Conservation (phyloP, 2,888 invertebrate species). For the Hermaeophaga mercurialis region DNA sequence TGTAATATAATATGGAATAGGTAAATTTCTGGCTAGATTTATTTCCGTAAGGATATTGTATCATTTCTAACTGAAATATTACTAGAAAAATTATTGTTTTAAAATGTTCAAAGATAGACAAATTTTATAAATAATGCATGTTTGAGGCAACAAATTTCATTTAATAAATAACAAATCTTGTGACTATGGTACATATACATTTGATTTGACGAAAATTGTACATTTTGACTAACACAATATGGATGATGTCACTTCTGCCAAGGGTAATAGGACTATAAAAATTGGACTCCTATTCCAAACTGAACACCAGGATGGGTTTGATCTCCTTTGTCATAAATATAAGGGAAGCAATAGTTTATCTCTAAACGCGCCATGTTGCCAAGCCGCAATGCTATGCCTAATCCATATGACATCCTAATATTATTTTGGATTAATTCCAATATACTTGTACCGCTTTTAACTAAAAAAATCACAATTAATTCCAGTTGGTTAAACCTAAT, state of each 20-base stretch:
- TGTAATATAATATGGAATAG: no score
- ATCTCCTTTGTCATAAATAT: slow-evolving; percentile 68
- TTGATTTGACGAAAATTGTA: slow-evolving; percentile 18
- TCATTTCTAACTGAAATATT: no score
- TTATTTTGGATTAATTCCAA: slow-evolving; percentile 48
- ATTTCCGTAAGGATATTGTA: no score
- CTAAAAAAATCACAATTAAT: not conserved
- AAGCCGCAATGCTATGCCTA: slow-evolving; percentile 83
- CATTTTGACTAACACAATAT: slow-evolving; percentile 1
- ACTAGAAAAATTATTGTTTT: no score
- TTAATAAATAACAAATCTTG: slow-evolving; percentile 29
- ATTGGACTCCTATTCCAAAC: slow-evolving; percentile 83
- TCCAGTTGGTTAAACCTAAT: not conserved
- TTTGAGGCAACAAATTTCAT: slow-evolving; percentile 27
- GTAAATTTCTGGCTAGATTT: no score
- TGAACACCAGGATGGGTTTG: slow-evolving; percentile 73
- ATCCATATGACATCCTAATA: slow-evolving; percentile 77
- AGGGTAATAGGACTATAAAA: slow-evolving; percentile 63
- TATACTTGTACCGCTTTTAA: slow-evolving; percentile 23
- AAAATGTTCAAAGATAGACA: no score
- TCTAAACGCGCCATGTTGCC: slow-evolving; percentile 89
- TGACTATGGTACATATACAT: slow-evolving; percentile 13
- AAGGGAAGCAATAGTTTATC: slow-evolving; percentile 90
- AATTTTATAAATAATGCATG: no score
- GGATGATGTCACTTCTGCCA: not conserved